A percentile compares a stretch with the other conserved stretches of the same genome.
Conservation (phyloP, 92 coral and sea anemone genomes). For the Desmophyllum pertusum region DNA sequence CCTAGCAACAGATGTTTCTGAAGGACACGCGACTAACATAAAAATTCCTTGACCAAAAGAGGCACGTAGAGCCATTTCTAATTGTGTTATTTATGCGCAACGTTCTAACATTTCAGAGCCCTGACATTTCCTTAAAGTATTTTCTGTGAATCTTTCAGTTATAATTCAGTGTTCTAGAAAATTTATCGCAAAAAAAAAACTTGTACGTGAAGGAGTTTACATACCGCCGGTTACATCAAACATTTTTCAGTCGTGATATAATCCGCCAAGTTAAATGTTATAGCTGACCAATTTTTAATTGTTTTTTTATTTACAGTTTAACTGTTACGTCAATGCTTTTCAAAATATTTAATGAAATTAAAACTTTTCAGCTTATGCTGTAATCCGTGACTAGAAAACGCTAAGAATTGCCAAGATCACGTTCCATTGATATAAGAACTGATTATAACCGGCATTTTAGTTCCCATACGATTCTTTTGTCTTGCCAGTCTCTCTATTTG, state of each 20-base stretch:
- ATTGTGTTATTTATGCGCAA: background rate
- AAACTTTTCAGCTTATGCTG: background rate
- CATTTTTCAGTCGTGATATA: background rate
- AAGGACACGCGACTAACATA: background rate
- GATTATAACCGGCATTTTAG: too few species aligned
- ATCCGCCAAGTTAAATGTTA: background rate
- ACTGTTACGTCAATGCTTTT: background rate
- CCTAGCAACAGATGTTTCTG: conserved; percentile 18
- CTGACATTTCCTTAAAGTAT: background rate
- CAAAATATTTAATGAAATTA: background rate
- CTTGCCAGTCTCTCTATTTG: too few species aligned
- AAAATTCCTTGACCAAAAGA: background rate
- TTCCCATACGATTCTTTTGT: too few species aligned
- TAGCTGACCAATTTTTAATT: conserved; percentile 8
- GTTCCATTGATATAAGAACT: too few species aligned
- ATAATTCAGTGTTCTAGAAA: background rate
- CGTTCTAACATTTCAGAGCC: background rate
- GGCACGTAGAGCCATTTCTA: background rate
- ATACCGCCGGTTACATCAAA: conserved; percentile 9
- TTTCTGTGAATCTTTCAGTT: background rate
- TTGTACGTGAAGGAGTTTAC: conserved; percentile 2
- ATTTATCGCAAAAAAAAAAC: background rate
- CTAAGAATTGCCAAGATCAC: too few species aligned
- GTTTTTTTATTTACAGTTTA: background rate
- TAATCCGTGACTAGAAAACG: too few species aligned